Evolutionary conservation across 1,140 invertebrate species (phyloP).

Genomic region (Cotesia vestalis): DNA sequence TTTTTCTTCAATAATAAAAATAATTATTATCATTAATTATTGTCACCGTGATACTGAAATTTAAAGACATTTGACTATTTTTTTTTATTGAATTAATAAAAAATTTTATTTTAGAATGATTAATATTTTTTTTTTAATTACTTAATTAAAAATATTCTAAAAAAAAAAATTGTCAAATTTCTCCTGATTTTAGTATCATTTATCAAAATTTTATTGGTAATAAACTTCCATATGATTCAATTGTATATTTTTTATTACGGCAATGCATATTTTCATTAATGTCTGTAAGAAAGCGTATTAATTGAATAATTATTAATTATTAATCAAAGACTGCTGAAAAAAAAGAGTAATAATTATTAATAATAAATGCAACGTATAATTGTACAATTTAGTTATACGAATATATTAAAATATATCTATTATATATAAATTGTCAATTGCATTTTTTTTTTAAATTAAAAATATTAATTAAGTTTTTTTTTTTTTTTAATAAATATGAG

Average conservation of each 20-base stretch:
- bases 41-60: no score
- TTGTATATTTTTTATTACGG: constrained; percentile 22
- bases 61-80: no score
- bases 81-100: no score
- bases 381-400: constrained; percentile 33
- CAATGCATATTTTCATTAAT: constrained; percentile 4
- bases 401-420: constrained; percentile 32
- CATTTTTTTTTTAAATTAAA: constrained; percentile 7
- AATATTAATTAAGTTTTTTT: not conserved
- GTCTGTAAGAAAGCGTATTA: no score
- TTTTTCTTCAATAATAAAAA: not conserved
- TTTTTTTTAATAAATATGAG: not conserved
- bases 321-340: constrained; percentile 37
- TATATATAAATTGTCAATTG: constrained; percentile 8
- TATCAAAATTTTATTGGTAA: not conserved
- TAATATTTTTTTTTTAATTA: no score
- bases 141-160: no score
- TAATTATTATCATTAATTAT: not conserved
- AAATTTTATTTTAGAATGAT: no score
- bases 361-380: constrained; percentile 31
- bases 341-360: constrained; percentile 20
- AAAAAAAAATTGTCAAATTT: no score
- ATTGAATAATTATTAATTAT: constrained; percentile 33
- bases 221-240: constrained; percentile 10
- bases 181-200: not conserved